Base-by-base conservation (phyloP, 2,797 vertebrate species). In the Ctenopoma kingsleyae region DNA sequence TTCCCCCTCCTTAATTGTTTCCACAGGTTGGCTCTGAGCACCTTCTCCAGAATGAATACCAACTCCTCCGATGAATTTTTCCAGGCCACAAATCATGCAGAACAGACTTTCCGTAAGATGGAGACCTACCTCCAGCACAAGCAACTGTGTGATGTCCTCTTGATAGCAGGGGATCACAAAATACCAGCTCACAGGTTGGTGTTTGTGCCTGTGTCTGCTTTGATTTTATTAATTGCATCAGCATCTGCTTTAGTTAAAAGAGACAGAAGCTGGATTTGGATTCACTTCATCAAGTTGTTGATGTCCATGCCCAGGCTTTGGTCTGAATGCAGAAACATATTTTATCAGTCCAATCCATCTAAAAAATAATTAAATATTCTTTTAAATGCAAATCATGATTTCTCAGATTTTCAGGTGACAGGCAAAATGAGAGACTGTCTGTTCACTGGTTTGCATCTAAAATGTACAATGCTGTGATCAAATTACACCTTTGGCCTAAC, bases 111-210 rank as follows among this genome's bases (percentile, higher is more conserved):
- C 80, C 95, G 94, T 62, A 99, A 97, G 87, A 99, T 99, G 96
- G 97, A 98, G 89, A 98, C 88, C 60, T 99, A 98, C 74, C 94
- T 99, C 66, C 97, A 98, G 92, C 97, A 98, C 91, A 97, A 98
- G 87, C 96, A 98, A 90, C 93, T 99, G 71, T 99, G 98, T 22
- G 97, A 99, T 15, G 98, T 99, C 49, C 93, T 99, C 35, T 93
- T 99, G 71, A 95, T 99, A 69, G 97, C 92, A 0, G 97, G 97
- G 1, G 95, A 98, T 76, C 97, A 97, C 66, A 97, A 95, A 89
- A 99, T 99, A 75, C 97, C 98, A 2, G 98, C 98, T 46, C 97
- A 99, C 91, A 96, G 97, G 98, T 98, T 76, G 65, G 91, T 87
- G 59, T 71, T 68, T 66, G 76, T 63, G 50, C 76, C 47, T 67